Percentiles rank a stretch among this genome's conserved stretches.
phyloP scores from a whole-genome alignment of 1,140 invertebrate genomes.

The Drosophila takahashii region DNA sequence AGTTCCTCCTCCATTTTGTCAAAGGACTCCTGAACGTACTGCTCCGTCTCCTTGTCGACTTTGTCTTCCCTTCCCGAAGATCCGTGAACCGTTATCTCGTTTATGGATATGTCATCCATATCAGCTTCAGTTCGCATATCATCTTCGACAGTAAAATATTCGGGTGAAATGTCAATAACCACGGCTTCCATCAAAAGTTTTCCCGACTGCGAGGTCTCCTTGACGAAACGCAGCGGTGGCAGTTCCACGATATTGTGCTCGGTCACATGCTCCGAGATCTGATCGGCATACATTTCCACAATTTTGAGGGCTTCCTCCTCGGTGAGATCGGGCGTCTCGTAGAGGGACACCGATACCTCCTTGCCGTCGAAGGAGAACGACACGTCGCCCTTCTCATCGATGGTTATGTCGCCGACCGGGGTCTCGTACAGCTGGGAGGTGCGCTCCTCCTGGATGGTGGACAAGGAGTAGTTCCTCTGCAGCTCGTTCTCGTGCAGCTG shows the following conservation, averaged over 20 bases:
- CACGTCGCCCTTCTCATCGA: conserved; percentile 93
- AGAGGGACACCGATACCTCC: conserved; percentile 95
- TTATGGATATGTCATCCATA: conserved; percentile 92
- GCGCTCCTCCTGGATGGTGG: conserved; percentile 95
- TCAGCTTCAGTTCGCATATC: conserved; percentile 93
- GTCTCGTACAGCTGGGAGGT: conserved; percentile 95
- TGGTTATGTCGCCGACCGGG: conserved; percentile 90
- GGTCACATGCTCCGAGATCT: conserved; percentile 94
- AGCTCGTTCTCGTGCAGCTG: conserved; percentile 85
- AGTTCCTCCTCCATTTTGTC: conserved; percentile 80
- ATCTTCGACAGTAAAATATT: conserved; percentile 92
- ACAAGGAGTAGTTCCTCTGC: conserved; percentile 91
- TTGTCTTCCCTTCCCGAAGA: conserved; percentile 83
- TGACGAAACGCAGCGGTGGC: conserved; percentile 94
- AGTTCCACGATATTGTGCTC: conserved; percentile 94
- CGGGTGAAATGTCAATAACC: conserved; percentile 95
- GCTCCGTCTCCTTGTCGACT: conserved; percentile 84
- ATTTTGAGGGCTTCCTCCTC: conserved; percentile 96
- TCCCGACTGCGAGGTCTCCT: conserved; percentile 94
- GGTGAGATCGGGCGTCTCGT: conserved; percentile 95
- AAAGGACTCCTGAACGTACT: conserved; percentile 69
- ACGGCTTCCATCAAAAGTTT: conserved; percentile 95
- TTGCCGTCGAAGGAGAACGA: conserved; percentile 96
- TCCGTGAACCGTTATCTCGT: conserved; percentile 86
- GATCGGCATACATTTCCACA: conserved; percentile 96